Evolutionary conservation across 1,140 invertebrate species (phyloP).

Genomic region (Dendrolimus punctatus): DNA sequence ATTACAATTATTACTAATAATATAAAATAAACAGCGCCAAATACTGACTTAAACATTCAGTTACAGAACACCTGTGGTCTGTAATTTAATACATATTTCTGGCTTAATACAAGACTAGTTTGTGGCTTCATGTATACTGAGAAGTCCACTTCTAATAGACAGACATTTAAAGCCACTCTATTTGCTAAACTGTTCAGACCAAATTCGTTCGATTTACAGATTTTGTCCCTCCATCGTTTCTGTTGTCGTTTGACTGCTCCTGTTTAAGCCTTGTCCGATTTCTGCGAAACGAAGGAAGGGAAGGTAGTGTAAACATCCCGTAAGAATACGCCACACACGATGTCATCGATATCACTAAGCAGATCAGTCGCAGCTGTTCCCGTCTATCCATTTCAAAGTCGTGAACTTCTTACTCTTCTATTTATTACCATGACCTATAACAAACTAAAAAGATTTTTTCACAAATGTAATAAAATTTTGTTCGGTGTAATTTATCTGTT

Average conservation of each 20-base stretch:
- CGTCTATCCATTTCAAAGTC: slow-evolving; percentile 31
- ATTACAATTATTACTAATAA: too few relatives aligned
- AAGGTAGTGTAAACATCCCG: slow-evolving; percentile 24
- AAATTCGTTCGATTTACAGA: slow-evolving; percentile 3
- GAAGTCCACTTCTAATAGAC: too few relatives aligned
- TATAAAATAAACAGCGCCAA: too few relatives aligned
- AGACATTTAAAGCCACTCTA: neutral
- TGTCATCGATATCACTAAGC: slow-evolving; percentile 36
- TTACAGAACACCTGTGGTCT: too few relatives aligned
- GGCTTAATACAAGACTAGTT: too few relatives aligned
- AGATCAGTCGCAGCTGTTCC: slow-evolving; percentile 29
- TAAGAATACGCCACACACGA: slow-evolving; percentile 37
- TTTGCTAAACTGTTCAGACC: slow-evolving; percentile 4
- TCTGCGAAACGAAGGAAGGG: slow-evolving; percentile 11
- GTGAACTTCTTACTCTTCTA: slow-evolving; percentile 8
- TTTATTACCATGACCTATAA: slow-evolving; percentile 14
- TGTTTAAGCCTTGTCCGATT: slow-evolving; percentile 6
- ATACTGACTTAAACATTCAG: too few relatives aligned
- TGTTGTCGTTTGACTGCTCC: slow-evolving; percentile 18
- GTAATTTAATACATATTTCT: too few relatives aligned
- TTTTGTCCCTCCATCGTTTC: slow-evolving; percentile 22
- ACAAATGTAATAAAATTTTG: slow-evolving; percentile 2
- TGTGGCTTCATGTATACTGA: too few relatives aligned
- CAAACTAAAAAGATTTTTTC: neutral
- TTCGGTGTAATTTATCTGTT: slow-evolving; percentile 4